phyloP scores from a whole-genome alignment of 1,140 invertebrate species.

The Thaumatotibia leucotreta region DNA sequence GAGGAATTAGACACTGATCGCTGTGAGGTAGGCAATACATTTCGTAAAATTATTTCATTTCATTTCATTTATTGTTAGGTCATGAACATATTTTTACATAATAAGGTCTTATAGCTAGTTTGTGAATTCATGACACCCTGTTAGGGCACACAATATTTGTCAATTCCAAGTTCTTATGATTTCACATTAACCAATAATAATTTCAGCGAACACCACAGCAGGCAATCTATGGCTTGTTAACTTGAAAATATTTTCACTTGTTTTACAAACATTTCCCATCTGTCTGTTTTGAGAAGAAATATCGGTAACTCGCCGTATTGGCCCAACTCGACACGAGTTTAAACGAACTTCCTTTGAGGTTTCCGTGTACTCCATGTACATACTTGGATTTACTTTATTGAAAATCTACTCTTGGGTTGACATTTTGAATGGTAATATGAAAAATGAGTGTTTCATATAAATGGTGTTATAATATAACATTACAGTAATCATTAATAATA shows the following conservation, averaged over 20 bases:
- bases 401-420: neutral
- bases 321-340: conserved; percentile 38
- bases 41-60: too few relatives aligned
- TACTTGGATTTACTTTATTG: neutral
- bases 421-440: neutral
- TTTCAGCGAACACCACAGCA: too few relatives aligned
- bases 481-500: too few relatives aligned
- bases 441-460: neutral
- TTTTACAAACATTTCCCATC: conserved; percentile 27
- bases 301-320: conserved; percentile 37
- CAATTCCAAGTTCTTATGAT: too few relatives aligned
- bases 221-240: neutral
- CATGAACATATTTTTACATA: too few relatives aligned
- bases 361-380: conserved; percentile 16
- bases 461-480: neutral
- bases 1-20: too few relatives aligned
- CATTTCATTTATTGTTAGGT: too few relatives aligned
- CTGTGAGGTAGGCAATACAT: too few relatives aligned
- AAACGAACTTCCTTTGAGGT: conserved; percentile 37
- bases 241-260: neutral
- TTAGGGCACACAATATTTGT: too few relatives aligned
- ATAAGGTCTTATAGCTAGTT: too few relatives aligned
- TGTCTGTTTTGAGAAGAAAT: conserved; percentile 34
- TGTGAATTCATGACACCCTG: too few relatives aligned
- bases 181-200: too few relatives aligned